Evolutionary conservation across 2,888 invertebrate genomes (phyloP).

Genomic region (Uropetala carovei): DNA sequence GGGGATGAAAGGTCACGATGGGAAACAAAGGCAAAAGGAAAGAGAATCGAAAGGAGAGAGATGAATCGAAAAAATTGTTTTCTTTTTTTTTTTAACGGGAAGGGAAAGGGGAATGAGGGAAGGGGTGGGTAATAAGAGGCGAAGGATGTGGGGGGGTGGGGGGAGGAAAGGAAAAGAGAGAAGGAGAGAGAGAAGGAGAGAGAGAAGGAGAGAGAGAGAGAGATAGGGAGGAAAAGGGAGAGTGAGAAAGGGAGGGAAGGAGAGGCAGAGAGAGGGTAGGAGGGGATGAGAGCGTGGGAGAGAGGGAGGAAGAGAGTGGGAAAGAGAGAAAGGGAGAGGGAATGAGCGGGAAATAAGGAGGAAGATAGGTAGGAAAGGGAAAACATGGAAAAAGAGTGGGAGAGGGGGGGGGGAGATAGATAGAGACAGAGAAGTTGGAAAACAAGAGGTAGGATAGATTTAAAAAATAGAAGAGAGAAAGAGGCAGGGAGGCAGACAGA

Average conservation of each 20-base stretch:
- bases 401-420: neutral
- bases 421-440: too few species aligned
- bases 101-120: neutral
- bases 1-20: constrained; percentile 42
- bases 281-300: too few species aligned
- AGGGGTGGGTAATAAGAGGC: neutral
- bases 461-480: too few species aligned
- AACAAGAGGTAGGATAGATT: too few species aligned
- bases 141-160: neutral
- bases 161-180: neutral
- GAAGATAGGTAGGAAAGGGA: neutral
- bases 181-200: neutral
- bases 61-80: constrained; percentile 3
- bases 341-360: neutral
- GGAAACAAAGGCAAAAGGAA: constrained; percentile 1
- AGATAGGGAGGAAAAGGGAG: too few species aligned
- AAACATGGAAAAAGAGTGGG: too few species aligned
- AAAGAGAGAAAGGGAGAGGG: too few species aligned
- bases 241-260: too few species aligned
- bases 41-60: constrained; percentile 9
- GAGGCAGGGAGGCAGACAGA: too few species aligned
- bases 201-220: too few species aligned
- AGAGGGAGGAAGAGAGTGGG: too few species aligned
- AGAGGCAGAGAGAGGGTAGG: too few species aligned
- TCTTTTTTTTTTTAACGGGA: neutral